Base-by-base conservation (phyloP, 2,797 vertebrate genomes). In the Argya squamiceps region DNA sequence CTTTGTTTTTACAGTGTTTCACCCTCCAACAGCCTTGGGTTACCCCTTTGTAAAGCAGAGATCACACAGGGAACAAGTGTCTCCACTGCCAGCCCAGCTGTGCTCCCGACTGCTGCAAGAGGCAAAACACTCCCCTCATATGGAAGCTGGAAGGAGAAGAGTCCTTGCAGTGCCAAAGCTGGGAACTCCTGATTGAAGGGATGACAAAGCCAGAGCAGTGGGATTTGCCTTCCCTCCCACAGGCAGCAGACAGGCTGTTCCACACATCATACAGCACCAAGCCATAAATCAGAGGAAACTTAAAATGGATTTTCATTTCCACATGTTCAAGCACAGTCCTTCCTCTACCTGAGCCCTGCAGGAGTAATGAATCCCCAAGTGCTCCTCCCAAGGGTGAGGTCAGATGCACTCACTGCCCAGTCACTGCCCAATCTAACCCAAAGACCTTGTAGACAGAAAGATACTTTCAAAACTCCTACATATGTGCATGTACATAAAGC, bases 51-150 rank as follows among this genome's bases (percentile, higher is more conserved):
- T 21, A 49, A 60, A 22, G 9, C 34, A 59, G 18, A 59, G 30
- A 37, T 34, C 18, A 30, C 47, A 32, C 15, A 26, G 1, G 4
- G 50, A 67, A 65, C 3, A 0, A 41, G 15, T 0, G 0, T 5
- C 44, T 58, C 19, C 30, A 24, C 59, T 82, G 50, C 44, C 56
- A 85, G 4, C 6, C 30, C 58, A 39, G 27, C 24, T 13, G 23
- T 15, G 24, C 30, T 62, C 27, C 36, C 3, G 4, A 46, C 65
- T 46, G 41, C 77, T 75, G 12, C 59, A 47, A 52, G 23, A 36
- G 15, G 37, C 26, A 44, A 24, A 65, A 53, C 3, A 21, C 12
- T 52, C 19, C 15, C 6, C 34, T 37, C 3, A 9, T 9, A 14
- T 4, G 29, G 60, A n/a, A 47, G 18, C 43, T 73, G 69, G 29